A percentile compares a stretch with the other conserved stretches of the same genome.
phyloP scores from a whole-genome alignment of 2,797 vertebrate species.

The Mareca penelope region DNA sequence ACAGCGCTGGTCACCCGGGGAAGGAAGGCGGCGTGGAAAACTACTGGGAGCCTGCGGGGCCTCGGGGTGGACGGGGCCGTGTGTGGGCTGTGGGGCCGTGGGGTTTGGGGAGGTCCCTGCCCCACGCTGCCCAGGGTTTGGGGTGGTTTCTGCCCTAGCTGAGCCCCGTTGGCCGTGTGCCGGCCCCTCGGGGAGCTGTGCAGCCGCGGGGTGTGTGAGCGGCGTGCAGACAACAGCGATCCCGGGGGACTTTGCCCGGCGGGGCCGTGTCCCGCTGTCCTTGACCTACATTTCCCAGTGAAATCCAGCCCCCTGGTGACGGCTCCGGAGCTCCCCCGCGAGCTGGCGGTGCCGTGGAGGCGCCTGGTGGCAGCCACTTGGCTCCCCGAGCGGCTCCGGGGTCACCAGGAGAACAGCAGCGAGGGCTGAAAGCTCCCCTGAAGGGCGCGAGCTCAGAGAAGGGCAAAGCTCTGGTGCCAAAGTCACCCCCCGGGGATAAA shows the following conservation, averaged over 20 bases:
- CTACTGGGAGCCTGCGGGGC: fast-evolving
- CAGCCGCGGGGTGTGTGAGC: not conserved
- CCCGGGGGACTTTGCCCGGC: not conserved
- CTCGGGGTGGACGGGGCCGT: too few species aligned
- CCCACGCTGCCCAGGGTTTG: not conserved
- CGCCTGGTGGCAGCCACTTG: not conserved
- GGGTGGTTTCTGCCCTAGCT: not conserved
- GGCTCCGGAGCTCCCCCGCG: not conserved
- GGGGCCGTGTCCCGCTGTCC: not conserved
- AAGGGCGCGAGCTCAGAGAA: not conserved
- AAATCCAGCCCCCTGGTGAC: not conserved
- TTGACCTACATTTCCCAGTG: slow-evolving; percentile 48
- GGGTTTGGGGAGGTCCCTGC: not conserved
- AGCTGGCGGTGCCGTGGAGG: not conserved
- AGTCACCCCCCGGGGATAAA: not conserved
- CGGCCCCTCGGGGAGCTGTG: not conserved
- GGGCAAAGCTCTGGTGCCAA: fast-evolving
- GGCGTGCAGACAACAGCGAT: not conserved
- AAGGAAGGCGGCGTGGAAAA: not conserved
- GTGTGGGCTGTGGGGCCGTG: not conserved
- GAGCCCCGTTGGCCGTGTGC: fast-evolving
- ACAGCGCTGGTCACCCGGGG: not conserved
- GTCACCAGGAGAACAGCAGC: not conserved
- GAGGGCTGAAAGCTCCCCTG: not conserved
- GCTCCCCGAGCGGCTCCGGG: not conserved